Evolutionary conservation across 2,888 invertebrate genomes (phyloP).

Genomic region (Thereva unica): DNA sequence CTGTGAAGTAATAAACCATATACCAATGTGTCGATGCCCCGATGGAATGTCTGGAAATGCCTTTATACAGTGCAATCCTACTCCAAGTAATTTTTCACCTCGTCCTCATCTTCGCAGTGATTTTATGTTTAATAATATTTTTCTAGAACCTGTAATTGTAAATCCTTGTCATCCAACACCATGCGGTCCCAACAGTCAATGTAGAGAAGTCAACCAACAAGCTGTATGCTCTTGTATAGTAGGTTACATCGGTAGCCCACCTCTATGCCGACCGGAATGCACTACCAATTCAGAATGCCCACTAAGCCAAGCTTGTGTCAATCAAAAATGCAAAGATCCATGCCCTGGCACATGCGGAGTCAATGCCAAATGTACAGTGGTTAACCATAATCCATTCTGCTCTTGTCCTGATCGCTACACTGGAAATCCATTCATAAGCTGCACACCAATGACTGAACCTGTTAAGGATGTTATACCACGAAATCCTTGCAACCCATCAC

Average conservation of each 20-base stretch:
- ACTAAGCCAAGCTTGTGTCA: conserved; percentile 70
- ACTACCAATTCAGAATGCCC: conserved; percentile 74
- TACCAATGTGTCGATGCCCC: conserved; percentile 69
- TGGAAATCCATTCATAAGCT: conserved; percentile 75
- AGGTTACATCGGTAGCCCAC: conserved; percentile 70
- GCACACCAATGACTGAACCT: conserved; percentile 50
- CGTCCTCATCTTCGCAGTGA: not conserved
- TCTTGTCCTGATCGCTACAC: conserved; percentile 66
- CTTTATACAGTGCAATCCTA: conserved; percentile 61
- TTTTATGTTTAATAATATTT: not conserved
- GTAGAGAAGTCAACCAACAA: conserved; percentile 67
- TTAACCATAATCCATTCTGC: conserved; percentile 76
- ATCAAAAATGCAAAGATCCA: conserved; percentile 77
- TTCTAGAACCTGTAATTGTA: conserved; percentile 6
- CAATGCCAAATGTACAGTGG: conserved; percentile 71
- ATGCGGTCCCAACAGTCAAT: conserved; percentile 76
- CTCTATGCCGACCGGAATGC: conserved; percentile 76
- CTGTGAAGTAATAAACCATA: conserved; percentile 72
- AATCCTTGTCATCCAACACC: conserved; percentile 64
- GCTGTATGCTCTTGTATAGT: conserved; percentile 74
- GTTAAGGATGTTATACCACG: conserved; percentile 43
- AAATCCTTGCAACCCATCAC: conserved; percentile 62
- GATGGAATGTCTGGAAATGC: conserved; percentile 68
- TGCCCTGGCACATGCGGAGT: conserved; percentile 76
- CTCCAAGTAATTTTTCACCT: conserved; percentile 42